Conservation (phyloP, 2,888 invertebrate genomes). For the Limnephilus marmoratus region DNA sequence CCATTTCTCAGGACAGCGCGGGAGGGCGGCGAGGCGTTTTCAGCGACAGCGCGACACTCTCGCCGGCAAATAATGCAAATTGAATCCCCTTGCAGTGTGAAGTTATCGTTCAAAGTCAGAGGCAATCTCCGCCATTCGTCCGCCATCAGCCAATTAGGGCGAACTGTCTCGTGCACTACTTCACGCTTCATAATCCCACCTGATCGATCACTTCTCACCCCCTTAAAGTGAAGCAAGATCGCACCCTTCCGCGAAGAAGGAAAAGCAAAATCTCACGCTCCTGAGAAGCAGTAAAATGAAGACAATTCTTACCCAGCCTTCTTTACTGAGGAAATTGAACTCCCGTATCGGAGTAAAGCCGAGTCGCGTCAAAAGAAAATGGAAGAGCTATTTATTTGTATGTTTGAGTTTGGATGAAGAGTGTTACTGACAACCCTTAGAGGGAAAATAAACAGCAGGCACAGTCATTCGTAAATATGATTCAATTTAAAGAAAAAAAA, state of each 20-base stretch:
- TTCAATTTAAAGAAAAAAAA: background rate
- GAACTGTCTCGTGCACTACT: background rate
- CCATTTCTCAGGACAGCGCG: slow-evolving; percentile 9
- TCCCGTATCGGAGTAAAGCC: background rate
- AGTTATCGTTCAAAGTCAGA: slow-evolving; percentile 56
- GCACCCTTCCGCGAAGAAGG: background rate
- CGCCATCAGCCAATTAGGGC: slow-evolving; percentile 46
- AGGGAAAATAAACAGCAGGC: background rate
- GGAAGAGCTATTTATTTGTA: background rate
- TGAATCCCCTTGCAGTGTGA: slow-evolving; percentile 49
- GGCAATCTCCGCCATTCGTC: slow-evolving; percentile 45
- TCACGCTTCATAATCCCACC: slow-evolving; percentile 43
- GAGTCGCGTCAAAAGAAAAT: background rate
- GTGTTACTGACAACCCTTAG: background rate
- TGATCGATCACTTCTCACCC: slow-evolving; percentile 28
- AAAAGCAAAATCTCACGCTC: background rate
- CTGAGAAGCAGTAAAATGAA: background rate
- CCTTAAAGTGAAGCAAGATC: background rate
- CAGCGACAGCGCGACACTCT: slow-evolving; percentile 29
- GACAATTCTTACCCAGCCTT: background rate
- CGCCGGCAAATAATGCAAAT: slow-evolving; percentile 40
- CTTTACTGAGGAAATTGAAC: background rate
- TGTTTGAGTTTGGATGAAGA: background rate
- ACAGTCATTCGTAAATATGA: no score
- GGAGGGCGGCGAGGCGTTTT: background rate